A percentile compares a stretch with the other conserved stretches of the same genome.
These are phyloP conservation scores for Brienomyrus longianalis DNA, from an alignment of 2,113 vertebrate genomes.

Conservation along the genomic window DNA sequence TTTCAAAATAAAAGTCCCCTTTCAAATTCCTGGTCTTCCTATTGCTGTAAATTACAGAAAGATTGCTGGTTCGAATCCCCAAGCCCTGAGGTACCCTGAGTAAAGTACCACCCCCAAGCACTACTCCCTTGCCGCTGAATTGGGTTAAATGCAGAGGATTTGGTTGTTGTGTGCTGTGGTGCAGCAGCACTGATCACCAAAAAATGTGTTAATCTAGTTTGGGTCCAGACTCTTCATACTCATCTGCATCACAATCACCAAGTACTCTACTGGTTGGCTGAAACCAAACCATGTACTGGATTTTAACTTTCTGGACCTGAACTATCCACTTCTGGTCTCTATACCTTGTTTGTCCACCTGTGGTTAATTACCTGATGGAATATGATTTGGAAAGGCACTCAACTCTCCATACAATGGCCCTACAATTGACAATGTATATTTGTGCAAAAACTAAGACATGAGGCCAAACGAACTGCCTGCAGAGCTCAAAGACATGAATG, in stretches of 20 bases:
- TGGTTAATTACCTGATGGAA: background rate
- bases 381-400: background rate
- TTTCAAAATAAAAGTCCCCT: too few relatives aligned
- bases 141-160: too few relatives aligned
- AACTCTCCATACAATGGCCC: background rate
- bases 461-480: background rate
- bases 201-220: background rate
- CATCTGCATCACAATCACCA: background rate
- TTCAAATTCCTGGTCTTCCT: too few relatives aligned
- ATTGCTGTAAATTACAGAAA: background rate
- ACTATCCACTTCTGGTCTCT: background rate
- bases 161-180: too few relatives aligned
- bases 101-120: too few relatives aligned
- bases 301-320: background rate
- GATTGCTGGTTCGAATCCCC: background rate
- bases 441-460: background rate
- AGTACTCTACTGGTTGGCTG: background rate
- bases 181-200: too few relatives aligned
- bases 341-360: background rate
- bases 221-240: background rate
- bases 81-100: too few relatives aligned
- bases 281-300: background rate
- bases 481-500: background rate
- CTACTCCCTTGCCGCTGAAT: too few relatives aligned
- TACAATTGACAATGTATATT: background rate